These are phyloP conservation scores for Tenthredo notha DNA, from an alignment of 2,888 invertebrate genomes.

Conservation along the genomic window DNA sequence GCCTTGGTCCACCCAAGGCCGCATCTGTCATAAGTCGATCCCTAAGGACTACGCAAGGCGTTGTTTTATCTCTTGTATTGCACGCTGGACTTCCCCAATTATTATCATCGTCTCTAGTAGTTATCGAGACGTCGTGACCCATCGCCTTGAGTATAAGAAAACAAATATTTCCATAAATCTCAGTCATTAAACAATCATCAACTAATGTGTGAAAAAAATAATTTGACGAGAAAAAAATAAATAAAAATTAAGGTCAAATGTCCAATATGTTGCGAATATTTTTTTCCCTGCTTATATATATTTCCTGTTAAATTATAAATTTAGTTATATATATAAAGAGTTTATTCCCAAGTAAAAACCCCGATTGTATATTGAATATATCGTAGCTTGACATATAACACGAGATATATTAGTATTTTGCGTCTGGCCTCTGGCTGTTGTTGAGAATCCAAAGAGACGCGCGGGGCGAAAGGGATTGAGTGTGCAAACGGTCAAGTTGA, in stretches of 20 bases:
- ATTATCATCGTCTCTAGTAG: slow-evolving; percentile 81
- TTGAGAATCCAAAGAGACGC: slow-evolving; percentile 60
- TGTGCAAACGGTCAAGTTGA: slow-evolving; percentile 71
- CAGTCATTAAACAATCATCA: no score
- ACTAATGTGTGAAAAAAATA: no score
- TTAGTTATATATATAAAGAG: no score
- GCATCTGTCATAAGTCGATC: slow-evolving; percentile 95
- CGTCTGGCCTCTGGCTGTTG: slow-evolving; percentile 33
- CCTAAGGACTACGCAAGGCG: slow-evolving; percentile 87
- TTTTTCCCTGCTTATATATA: background rate
- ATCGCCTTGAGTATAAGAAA: slow-evolving; percentile 79
- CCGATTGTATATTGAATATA: no score
- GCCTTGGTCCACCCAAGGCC: slow-evolving; percentile 86
- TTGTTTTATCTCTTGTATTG: slow-evolving; percentile 81
- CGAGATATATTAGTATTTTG: background rate
- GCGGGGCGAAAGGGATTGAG: slow-evolving; percentile 43
- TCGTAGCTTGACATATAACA: no score
- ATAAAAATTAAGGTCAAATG: no score
- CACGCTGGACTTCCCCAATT: slow-evolving; percentile 78
- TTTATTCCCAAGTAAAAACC: no score
- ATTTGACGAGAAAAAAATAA: no score
- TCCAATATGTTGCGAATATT: no score
- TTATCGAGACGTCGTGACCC: slow-evolving; percentile 81
- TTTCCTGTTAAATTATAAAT: background rate
- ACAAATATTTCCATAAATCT: slow-evolving; percentile 4